Evolutionary conservation across 2,888 invertebrate genomes (phyloP), one percentile per base, ranked within the genome.

Genomic region (Prenolepis imparis): DNA sequence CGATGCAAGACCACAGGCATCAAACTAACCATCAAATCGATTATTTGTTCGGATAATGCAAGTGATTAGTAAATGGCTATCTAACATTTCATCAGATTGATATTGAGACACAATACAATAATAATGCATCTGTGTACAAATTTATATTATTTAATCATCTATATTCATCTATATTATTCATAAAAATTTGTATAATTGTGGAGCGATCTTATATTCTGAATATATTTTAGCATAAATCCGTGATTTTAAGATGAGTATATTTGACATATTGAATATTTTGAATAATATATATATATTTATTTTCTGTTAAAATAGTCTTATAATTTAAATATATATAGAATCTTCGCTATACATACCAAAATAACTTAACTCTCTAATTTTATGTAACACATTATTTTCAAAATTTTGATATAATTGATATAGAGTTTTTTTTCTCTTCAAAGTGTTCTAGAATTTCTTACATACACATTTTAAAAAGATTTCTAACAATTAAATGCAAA

Each of bases 111-210:
- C n/a, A 66, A 66, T 75, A 21, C 39, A 55, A n/a, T 39, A 39
- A 55, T 64, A 48, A 21, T 75, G n/a, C 39, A 55, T 12, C 11
- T 21, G 39, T 15, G 12, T 52, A 15, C n/a, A 64, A 68, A 64
- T 44, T 32, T 32, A 28, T 48, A 48, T 52, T 52, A 52, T 52
- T 52, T n/a, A 52, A 12, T 59, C n/a, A 41, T n/a, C n/a, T n/a
- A n/a, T n/a, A n/a, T n/a, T n/a, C n/a, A n/a, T 73, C 15, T 61
- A 73, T 6, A 18, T 59, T n/a, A 73, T 41, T 59, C 24, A 32
- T 61, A 59, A 39, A 41, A 15, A 44, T 61, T 59, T n/a, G 1
- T 15, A 39, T 70, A n/a, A 44, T 0, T 18, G n/a, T 5, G 11
- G 6, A 39, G 24, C 18, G 12, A 15, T 73, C 21, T 32, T 3